These are phyloP conservation scores for Xylophagus ater DNA, from an alignment of 2,888 invertebrate species.

Conservation along the genomic window DNA sequence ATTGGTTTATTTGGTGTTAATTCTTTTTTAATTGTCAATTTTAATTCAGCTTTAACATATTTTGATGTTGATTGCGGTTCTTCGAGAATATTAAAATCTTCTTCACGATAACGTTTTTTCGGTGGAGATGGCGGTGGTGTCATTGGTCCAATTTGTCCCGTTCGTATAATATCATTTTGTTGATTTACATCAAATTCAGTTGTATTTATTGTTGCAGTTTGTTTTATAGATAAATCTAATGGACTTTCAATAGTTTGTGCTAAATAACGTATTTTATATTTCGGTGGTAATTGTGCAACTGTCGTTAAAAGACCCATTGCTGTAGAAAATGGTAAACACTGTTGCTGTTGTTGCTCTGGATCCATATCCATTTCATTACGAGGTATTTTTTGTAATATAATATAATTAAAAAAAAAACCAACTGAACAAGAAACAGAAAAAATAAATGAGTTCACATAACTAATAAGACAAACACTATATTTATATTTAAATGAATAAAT, in stretches of 20 bases:
- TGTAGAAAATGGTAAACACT: conserved; percentile 12
- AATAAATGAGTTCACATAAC: too few species aligned
- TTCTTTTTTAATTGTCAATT: conserved; percentile 21
- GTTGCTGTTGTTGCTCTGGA: too few species aligned
- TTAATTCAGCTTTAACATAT: conserved; percentile 21
- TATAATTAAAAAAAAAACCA: too few species aligned
- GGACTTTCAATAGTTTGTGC: conserved; percentile 42
- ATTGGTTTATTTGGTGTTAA: conserved; percentile 31
- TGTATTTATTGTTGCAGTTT: conserved; percentile 13
- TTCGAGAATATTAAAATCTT: conserved; percentile 15
- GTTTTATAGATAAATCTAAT: conserved; percentile 64
- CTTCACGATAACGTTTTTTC: conserved; percentile 37
- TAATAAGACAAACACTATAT: too few species aligned
- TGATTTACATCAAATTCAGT: conserved; percentile 14
- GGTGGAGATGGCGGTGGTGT: conserved; percentile 67
- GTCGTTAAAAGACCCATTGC: conserved; percentile 34
- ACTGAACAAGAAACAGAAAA: neutral
- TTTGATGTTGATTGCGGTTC: conserved; percentile 24
- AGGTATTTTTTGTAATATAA: neutral
- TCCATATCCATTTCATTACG: conserved; percentile 17
- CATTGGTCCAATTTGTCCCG: conserved; percentile 42
- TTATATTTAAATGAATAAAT: too few species aligned
- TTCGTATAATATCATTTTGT: neutral
- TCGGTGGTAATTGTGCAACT: conserved; percentile 36
- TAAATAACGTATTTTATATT: conserved; percentile 38